Evolutionary conservation across 2,888 invertebrate species (phyloP).

Genomic region (Salpingus planirostris): DNA sequence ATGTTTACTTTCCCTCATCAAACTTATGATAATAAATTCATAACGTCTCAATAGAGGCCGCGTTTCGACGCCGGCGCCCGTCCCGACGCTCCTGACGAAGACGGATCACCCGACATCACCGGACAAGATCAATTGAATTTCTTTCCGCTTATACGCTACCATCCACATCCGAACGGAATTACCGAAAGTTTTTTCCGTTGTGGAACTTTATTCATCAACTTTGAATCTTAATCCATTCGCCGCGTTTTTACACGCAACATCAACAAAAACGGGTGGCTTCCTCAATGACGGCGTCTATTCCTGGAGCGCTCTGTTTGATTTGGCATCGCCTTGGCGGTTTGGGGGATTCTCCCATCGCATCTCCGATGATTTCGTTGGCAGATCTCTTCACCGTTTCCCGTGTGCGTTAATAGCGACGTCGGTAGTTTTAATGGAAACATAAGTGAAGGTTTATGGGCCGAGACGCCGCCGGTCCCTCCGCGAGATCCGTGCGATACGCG

Average conservation of each 20-base stretch:
- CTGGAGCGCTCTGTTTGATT: conserved; percentile 26
- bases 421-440: conserved; percentile 43
- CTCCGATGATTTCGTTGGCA: conserved; percentile 31
- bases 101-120: conserved; percentile 45
- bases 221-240: conserved; percentile 46
- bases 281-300: no score
- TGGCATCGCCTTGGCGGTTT: conserved; percentile 23
- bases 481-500: no score
- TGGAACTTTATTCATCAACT: conserved; percentile 14
- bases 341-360: conserved; percentile 14
- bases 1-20: conserved; percentile 23
- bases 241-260: no score
- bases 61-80: conserved; percentile 34
- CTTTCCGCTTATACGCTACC: conserved; percentile 40
- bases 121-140: conserved; percentile 52
- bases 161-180: conserved; percentile 20
- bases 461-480: conserved; percentile 44
- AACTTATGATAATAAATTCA: conserved; percentile 36
- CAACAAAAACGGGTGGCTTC: no score
- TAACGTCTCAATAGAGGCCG: conserved; percentile 36
- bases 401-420: conserved; percentile 36
- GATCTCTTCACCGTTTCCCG: conserved; percentile 29
- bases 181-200: conserved; percentile 10
- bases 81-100: conserved; percentile 43
- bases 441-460: conserved; percentile 44